Evolutionary conservation across 2,888 invertebrate genomes (phyloP).

Genomic region (Parasteatoda lunata): DNA sequence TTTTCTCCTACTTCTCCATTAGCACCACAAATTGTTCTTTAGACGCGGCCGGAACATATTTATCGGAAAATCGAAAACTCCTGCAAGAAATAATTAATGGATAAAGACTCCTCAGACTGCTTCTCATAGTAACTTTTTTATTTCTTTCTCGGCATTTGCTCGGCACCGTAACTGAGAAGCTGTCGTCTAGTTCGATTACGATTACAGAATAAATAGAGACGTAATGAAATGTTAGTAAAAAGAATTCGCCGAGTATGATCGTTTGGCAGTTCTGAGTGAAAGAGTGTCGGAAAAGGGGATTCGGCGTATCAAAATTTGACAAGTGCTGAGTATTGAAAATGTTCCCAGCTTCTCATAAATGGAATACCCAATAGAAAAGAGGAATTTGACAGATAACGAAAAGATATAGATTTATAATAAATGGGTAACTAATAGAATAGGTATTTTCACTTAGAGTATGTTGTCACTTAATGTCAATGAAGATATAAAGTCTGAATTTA

Average conservation of each 20-base stretch:
- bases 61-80: slow-evolving; percentile 43
- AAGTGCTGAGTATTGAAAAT: not conserved
- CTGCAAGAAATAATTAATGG: slow-evolving; percentile 29
- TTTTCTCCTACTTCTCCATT: not conserved
- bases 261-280: slow-evolving; percentile 7
- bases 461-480: too few species aligned
- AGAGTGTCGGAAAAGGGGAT: not conserved
- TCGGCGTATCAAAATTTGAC: not conserved
- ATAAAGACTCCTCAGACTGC: not conserved
- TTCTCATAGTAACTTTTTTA: not conserved
- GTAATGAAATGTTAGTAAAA: slow-evolving; percentile 31
- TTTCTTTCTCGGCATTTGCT: slow-evolving; percentile 10
- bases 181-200: not conserved
- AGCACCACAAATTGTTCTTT: slow-evolving; percentile 16
- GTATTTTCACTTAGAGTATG: too few species aligned
- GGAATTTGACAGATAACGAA: too few species aligned
- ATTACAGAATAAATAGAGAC: not conserved
- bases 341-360: too few species aligned
- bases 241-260: slow-evolving; percentile 21
- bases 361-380: too few species aligned
- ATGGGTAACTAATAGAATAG: too few species aligned
- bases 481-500: too few species aligned
- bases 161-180: not conserved
- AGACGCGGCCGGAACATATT: slow-evolving; percentile 11
- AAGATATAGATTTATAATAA: too few species aligned